Base-by-base conservation (phyloP, 2,113 vertebrate species). In the Ophthalmolycus amberensis region DNA sequence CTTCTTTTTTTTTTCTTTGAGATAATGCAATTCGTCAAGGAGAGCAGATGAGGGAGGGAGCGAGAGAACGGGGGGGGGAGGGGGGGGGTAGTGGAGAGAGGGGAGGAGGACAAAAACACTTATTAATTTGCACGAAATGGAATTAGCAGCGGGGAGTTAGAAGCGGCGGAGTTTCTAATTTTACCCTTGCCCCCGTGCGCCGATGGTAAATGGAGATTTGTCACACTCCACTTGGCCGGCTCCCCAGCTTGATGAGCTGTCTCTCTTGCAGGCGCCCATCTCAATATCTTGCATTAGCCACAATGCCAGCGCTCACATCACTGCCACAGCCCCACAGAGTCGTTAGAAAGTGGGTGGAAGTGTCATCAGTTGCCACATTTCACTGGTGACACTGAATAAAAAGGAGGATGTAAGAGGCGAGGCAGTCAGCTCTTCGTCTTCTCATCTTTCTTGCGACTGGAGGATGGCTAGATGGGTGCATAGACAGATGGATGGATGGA, bases 181-280 rank as follows among this genome's bases (percentile, higher is more conserved):
- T 94, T 93, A 96, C 95, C 95, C 95, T 89, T 94, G 93, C 90
- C 94, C 93, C 93, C 86, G 90, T 94, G 94, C 70, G 93, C 89
- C 65, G 94, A 96, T 95, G 94, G 96, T 95, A 96, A 95, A 96
- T 96, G 95, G 94, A 96, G 96, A 96, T 97, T 96, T 96, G 96
- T 96, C 95, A 95, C 96, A 95, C 96, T 96, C 93, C 94, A 95
- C 95, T 96, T 96, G 95, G 95, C 96, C 84, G 94, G 87, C 77
- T 96, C 96, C 95, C 94, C 80, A 87, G 90, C 93, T 86, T 87
- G 91, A 95, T 91, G 94, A 95, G 94, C 92, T 95, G 91, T 94
- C 85, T 91, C 86, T 90, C 93, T 94, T 91, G 87, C 90, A 71
- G 93, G 92, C 92, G 93, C 85, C 73, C 83, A 68, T 75, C 84